These are phyloP conservation scores for Parus major DNA, from an alignment of 2,113 vertebrate species.

Conservation along the genomic window DNA sequence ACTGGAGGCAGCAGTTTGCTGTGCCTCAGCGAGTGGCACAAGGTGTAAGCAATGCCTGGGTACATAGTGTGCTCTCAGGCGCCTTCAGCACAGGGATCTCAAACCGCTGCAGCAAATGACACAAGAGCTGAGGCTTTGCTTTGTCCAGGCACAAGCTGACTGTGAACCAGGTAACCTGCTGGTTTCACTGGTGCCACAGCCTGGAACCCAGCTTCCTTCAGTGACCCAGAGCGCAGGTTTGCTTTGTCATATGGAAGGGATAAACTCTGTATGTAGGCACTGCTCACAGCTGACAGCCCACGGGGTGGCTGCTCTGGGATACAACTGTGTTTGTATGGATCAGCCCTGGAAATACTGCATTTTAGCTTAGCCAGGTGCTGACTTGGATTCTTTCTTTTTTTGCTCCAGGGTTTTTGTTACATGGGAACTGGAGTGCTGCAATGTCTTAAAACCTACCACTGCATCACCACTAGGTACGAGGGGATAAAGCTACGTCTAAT, in stretches of 20 bases:
- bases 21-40: background rate
- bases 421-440: background rate
- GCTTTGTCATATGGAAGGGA: background rate
- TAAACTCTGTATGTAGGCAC: background rate
- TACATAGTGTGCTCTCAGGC: fast-evolving
- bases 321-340: fast-evolving
- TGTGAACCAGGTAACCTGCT: background rate
- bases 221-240: too few relatives aligned
- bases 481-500: background rate
- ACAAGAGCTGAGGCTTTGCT: background rate
- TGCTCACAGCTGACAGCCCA: background rate
- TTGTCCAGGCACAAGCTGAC: background rate
- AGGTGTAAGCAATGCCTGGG: background rate
- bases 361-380: background rate
- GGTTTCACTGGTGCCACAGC: background rate
- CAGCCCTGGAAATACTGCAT: background rate
- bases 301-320: background rate
- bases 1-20: background rate
- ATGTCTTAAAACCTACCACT: background rate
- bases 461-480: background rate
- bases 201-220: background rate
- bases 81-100: background rate
- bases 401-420: background rate
- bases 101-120: fast-evolving
- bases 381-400: background rate